phyloP scores from a whole-genome alignment of 2,797 vertebrate species.

The Oreortyx pictus region DNA sequence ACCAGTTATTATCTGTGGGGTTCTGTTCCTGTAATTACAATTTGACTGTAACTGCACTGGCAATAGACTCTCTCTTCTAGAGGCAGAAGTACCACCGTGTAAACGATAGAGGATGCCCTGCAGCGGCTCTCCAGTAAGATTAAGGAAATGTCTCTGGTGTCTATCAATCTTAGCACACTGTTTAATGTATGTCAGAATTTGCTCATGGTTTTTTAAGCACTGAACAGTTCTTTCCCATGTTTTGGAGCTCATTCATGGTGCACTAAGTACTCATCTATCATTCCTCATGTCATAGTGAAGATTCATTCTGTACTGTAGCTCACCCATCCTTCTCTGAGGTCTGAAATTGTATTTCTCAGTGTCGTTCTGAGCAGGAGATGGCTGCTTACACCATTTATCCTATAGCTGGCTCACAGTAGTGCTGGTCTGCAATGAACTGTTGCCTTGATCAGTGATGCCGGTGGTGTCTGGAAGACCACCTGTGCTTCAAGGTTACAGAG shows the following conservation, averaged over 20 bases:
- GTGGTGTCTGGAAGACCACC: not conserved
- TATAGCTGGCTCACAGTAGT: not conserved
- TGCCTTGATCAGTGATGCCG: not conserved
- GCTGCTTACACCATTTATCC: not conserved
- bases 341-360: slow-evolving; percentile 31
- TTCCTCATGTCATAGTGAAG: slow-evolving; percentile 13
- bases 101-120: slow-evolving; percentile 43
- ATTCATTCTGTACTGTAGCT: slow-evolving; percentile 33
- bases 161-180: slow-evolving; percentile 44
- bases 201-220: slow-evolving; percentile 32
- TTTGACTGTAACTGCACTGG: not conserved
- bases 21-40: slow-evolving; percentile 54
- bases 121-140: slow-evolving; percentile 62
- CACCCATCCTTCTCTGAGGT: slow-evolving; percentile 32
- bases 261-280: slow-evolving; percentile 56
- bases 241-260: slow-evolving; percentile 50
- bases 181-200: slow-evolving; percentile 66
- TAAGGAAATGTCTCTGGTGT: slow-evolving; percentile 64
- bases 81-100: slow-evolving; percentile 20
- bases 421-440: not conserved
- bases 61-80: slow-evolving; percentile 33
- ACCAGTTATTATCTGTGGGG: not conserved
- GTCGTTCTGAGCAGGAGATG: slow-evolving; percentile 42
- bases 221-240: slow-evolving; percentile 44
- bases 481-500: not conserved